Percentiles rank a stretch among this genome's conserved stretches.
phyloP scores from a whole-genome alignment of 30 jellyfish, hydroid and myxozoan genomes.

The Pseudorhiza aurosa region DNA sequence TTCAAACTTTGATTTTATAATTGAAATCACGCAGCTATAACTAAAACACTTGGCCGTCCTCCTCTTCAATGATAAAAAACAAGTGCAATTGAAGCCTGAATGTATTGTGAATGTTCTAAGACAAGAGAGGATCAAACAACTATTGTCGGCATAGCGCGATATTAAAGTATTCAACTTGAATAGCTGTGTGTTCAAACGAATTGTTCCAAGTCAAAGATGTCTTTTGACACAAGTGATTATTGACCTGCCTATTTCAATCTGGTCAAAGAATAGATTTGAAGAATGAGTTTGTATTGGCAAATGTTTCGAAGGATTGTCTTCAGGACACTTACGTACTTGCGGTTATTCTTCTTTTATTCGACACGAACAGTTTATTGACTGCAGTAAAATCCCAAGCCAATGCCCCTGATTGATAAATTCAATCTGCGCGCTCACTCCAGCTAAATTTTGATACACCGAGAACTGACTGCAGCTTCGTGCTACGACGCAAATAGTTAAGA shows the following conservation, averaged over 20 bases:
- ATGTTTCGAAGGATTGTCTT: constrained; percentile 70
- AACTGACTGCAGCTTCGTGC: constrained; percentile 72
- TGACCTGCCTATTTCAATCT: constrained; percentile 80
- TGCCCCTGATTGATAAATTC: constrained; percentile 59
- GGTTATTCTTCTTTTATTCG: constrained; percentile 71
- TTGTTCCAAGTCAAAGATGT: constrained; percentile 71
- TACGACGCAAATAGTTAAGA: constrained; percentile 73
- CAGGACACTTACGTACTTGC: constrained; percentile 71
- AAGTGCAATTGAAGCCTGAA: constrained; percentile 32
- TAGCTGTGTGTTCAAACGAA: constrained; percentile 76
- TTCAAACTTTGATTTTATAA: constrained; percentile 33
- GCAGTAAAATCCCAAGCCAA: constrained; percentile 52
- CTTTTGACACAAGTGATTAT: constrained; percentile 70
- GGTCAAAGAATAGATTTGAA: constrained; percentile 65
- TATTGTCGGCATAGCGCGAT: constrained; percentile 83
- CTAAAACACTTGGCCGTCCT: constrained; percentile 35
- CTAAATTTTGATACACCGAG: constrained; percentile 48
- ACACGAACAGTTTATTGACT: constrained; percentile 62
- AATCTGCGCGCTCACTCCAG: constrained; percentile 47
- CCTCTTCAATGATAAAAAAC: constrained; percentile 30
- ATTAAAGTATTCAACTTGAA: constrained; percentile 66
- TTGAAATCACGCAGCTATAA: constrained; percentile 31
- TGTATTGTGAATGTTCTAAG: constrained; percentile 48
- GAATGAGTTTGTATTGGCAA: constrained; percentile 64
- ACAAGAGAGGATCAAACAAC: constrained; percentile 83